Evolutionary conservation across 2,797 vertebrate genomes (phyloP), one percentile per base, ranked within the genome.

Genomic region (Oreonectes daqikongensis): DNA sequence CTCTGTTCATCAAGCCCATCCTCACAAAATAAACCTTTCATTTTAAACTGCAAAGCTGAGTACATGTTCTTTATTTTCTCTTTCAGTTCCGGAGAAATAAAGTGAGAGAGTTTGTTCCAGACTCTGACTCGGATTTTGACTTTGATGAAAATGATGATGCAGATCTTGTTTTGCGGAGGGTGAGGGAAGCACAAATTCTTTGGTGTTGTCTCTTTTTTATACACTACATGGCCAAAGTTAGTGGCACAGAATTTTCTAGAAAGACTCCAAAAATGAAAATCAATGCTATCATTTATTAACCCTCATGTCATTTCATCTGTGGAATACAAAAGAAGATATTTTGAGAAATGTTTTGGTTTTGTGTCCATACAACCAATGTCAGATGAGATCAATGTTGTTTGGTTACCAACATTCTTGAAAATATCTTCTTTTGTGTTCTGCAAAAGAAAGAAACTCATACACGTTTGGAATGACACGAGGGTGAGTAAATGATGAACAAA

Each of bases 41-140:
- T 9, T 10, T 35, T 35, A 10, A 35, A 9, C 2, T 35, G 35
- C 9, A 10, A 9, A 35, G 8, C 68, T 53, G 15, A 28, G 30
- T 32, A 6, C 5, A n/a, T 38, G 10, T 17, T 18, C 48, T 17
- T 57, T 28, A 10, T 53, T 2, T 57, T 22, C 18, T 46, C 15
- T 48, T 22, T n/a, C 81, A 93, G 92, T 93, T 94, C 83, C 92
- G 81, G 83, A 88, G 85, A 74, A 91, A 88, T 84, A 93, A 93
- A 91, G 89, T 92, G 74, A 90, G 88, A 57, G 86, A 91, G 1
- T 78, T 57, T 30, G 24, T 77, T 4, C 81, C 83, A 9, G 88
- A 89, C 32, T 92, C 91, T 24, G 90, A 93, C 82, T 92, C 90
- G 0, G 91, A 93, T 68, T 83, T 78, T 46, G 91, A 92, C 77